Evolutionary conservation across 2,888 invertebrate genomes (phyloP), one percentile per base, ranked within the genome.

Genomic region (Pilophorus perplexus): DNA sequence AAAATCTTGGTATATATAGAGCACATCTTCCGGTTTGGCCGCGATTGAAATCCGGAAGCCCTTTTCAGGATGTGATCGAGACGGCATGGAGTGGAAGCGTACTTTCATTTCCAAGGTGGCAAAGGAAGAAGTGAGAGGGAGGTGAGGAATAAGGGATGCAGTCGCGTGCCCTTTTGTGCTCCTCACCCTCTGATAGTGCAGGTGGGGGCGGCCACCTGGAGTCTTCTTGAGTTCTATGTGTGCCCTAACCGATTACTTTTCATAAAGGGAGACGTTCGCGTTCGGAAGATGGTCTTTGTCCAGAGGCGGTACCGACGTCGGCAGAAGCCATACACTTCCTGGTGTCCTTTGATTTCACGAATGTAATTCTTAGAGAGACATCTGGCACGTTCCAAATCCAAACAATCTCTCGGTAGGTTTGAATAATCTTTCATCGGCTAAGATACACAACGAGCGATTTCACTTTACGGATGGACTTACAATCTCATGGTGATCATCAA

Each of bases 181-280:
- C 44, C 46, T 62, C 46, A 46, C 62, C 46, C 62, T 27, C 62
- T 28, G 6, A 40, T 22, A 37, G 4, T 16, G 59, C 62, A 62
- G 62, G 62, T 62, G 62, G 46, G 62, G 62, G 62, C 22, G 62
- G 62, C 62, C 62, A 62, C 62, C 62, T 62, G 62, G 62, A 62
- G 23, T 42, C 59, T 59, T 59, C 20, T 40, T 40, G 22, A 38
- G 40, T 18, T 38, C 22, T 57, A 25, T 27, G 16, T 42, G 33
- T 22, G 42, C 59, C 25, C 14, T 14, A 20, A 20, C 55, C 55
- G 55, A 55, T 55, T 20, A 38, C 55, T 50, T 22, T 23, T 22
- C 20, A 25, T 14, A 48, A 20, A 48, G 28, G 54, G 33, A 28
- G 33, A 33, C 28, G 23, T 38, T 55, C 38, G 44, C n/a, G 44